Evolutionary conservation across 2,888 invertebrate genomes (phyloP).

Genomic region (Amiota communis): DNA sequence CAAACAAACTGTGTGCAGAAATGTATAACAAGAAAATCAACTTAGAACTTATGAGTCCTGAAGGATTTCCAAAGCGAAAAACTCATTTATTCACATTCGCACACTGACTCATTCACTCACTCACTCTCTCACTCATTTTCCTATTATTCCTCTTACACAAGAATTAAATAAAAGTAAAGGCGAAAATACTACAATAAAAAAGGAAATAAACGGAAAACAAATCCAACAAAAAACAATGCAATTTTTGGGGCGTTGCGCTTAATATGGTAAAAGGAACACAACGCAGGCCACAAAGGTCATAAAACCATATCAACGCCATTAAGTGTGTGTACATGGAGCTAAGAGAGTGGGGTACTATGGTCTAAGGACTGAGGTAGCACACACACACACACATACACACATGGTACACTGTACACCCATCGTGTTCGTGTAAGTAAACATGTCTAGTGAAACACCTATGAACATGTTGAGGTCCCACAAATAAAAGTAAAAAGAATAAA

Average conservation of each 20-base stretch:
- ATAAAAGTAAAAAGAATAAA: background rate
- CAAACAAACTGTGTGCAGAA: background rate
- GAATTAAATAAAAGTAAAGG: conserved; percentile 51
- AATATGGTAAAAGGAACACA: conserved; percentile 55
- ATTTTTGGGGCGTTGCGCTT: conserved; percentile 58
- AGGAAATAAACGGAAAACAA: conserved; percentile 54
- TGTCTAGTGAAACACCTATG: conserved; percentile 29
- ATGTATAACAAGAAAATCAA: conserved; percentile 67
- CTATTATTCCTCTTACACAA: no score
- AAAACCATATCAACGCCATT: conserved; percentile 71
- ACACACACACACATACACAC: conserved; percentile 22
- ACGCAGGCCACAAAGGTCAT: conserved; percentile 68
- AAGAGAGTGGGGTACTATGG: conserved; percentile 25
- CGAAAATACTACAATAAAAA: conserved; percentile 55
- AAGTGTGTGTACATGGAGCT: conserved; percentile 62
- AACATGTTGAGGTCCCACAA: background rate
- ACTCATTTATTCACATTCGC: conserved; percentile 43
- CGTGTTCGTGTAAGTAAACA: conserved; percentile 16
- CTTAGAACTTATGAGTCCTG: conserved; percentile 69
- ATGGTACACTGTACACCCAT: no score
- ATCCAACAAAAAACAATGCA: conserved; percentile 55
- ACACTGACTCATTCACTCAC: conserved; percentile 27
- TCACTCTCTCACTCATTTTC: conserved; percentile 9
- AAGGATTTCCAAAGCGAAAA: conserved; percentile 48
- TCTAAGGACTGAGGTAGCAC: background rate